Evolutionary conservation across 1,140 invertebrate species (phyloP), one percentile per base, ranked within the genome.

Genomic region (Samia ricini): DNA sequence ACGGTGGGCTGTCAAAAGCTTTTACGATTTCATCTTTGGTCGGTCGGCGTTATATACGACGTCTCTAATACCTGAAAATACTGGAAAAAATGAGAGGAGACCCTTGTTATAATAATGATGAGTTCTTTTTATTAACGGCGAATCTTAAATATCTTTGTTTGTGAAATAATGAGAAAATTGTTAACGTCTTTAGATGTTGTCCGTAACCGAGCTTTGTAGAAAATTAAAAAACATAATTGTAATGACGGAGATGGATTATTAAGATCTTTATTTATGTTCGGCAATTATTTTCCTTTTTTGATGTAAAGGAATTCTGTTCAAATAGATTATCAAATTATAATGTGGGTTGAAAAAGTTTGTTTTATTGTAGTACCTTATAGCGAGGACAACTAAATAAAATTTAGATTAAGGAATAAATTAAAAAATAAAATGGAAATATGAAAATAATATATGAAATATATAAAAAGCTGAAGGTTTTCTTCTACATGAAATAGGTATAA

Each of bases 1-100:
- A 80, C 74, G 74, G 70, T 69, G 65, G 67, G 59, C 63, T 73
- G 71, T 76, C 68, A 75, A 74, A 74, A 70, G 67, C 69, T 42
- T 72, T 80, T 74, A 76, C 67, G 77, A 72, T 69, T 76, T 65
- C 65, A 70, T 77, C 69, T 68, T 65, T 63, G 63, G 60, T 51
- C 58, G 26, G 56, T 33, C 50, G 18, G 59, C 54, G 64, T 66
- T 61, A 63, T 58, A 22, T 58, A 57, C 64, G 42, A 22, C n/a
- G 57, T 56, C 60, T 57, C 33, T 68, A 63, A 63, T 68, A 60
- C 66, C 57, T 63, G 66, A 60, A 68, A 64, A 68, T 49, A 22
- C 50, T 63, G 58, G 63, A 63, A 59, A 33, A 26, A 66, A 15
- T 2, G n/a, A n/a, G n/a, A n/a, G 12, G 52, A 42, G 56, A 33